phyloP scores from a whole-genome alignment of 2,113 vertebrate genomes.

The Pyxicephalus adspersus region DNA sequence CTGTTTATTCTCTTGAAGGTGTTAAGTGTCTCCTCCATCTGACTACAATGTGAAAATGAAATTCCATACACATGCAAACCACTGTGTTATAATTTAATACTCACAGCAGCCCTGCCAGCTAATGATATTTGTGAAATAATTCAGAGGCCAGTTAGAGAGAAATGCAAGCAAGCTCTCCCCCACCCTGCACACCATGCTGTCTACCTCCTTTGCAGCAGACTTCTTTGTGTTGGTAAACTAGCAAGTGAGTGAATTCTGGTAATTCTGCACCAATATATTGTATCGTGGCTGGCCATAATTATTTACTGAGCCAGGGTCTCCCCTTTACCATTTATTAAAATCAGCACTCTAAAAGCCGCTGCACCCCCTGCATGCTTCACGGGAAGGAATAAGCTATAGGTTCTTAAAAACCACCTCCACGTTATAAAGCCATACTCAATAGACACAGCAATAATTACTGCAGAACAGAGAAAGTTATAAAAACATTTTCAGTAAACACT shows the following conservation, averaged over 20 bases:
- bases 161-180: conserved; percentile 14
- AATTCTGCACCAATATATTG: conserved; percentile 3
- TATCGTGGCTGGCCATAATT: too few species aligned
- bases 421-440: too few species aligned
- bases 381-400: too few species aligned
- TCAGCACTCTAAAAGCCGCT: too few species aligned
- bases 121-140: conserved; percentile 54
- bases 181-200: conserved; percentile 8
- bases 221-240: background rate
- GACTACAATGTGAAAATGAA: conserved; percentile 24
- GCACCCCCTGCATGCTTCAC: too few species aligned
- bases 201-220: background rate
- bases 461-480: too few species aligned
- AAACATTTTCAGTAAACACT: too few species aligned
- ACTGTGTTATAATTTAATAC: conserved; percentile 47
- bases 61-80: conserved; percentile 18
- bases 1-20: background rate
- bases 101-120: conserved; percentile 39
- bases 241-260: background rate
- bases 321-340: too few species aligned
- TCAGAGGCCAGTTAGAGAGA: conserved; percentile 31
- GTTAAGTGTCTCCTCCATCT: background rate
- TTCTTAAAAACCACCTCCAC: too few species aligned
- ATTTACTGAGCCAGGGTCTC: too few species aligned
- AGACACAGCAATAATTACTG: too few species aligned